Evolutionary conservation across 2,113 vertebrate genomes (phyloP).

Genomic region (Tor tambroides): DNA sequence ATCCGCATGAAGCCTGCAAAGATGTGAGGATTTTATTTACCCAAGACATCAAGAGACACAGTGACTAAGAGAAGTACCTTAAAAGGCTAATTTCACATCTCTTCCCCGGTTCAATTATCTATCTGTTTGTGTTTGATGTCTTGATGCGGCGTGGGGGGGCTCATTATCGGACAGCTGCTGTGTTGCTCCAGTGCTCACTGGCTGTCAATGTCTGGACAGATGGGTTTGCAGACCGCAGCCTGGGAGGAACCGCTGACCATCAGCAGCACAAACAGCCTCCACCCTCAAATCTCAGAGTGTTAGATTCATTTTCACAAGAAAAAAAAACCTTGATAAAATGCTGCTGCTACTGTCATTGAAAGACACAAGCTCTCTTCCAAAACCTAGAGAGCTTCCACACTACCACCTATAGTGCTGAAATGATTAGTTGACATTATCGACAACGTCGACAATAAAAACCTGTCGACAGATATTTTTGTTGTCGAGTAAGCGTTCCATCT

Average conservation of each 20-base stretch:
- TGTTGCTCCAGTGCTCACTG: constrained; percentile 68
- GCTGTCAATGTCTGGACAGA: constrained; percentile 68
- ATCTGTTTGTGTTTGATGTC: constrained; percentile 66
- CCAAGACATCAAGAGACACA: not conserved
- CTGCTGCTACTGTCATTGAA: not conserved
- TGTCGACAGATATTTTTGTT: too few species aligned
- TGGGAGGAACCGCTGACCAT: constrained; percentile 68
- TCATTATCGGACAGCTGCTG: constrained; percentile 67
- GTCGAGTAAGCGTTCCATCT: too few species aligned
- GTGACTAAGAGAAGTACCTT: constrained; percentile 3
- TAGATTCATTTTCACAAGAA: constrained; percentile 20
- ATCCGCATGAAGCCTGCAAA: not conserved
- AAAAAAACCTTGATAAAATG: not conserved
- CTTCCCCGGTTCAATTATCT: constrained; percentile 46
- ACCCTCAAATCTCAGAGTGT: not conserved
- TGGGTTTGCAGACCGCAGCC: constrained; percentile 66
- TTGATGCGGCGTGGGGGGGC: constrained; percentile 57
- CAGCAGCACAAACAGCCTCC: constrained; percentile 57
- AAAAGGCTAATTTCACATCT: constrained; percentile 23
- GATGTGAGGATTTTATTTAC: not conserved
- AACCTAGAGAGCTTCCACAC: not conserved
- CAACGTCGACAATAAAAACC: too few species aligned
- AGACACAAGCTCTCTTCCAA: not conserved
- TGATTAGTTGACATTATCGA: too few species aligned
- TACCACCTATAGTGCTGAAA: not conserved